Evolutionary conservation across 2,797 vertebrate genomes (phyloP).

Genomic region (Poeciliopsis turneri): DNA sequence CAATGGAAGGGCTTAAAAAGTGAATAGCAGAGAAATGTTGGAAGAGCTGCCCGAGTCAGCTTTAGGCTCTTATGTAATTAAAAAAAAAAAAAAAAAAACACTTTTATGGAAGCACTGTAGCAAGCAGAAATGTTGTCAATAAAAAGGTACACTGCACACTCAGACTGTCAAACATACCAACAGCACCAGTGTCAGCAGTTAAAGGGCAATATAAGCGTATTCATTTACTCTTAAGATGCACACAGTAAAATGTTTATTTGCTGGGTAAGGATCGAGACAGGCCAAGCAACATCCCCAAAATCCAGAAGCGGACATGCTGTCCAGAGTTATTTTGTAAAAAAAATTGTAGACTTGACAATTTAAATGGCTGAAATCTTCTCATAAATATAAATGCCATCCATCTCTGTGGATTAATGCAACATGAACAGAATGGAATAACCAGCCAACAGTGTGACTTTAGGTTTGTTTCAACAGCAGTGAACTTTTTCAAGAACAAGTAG

Average conservation of each 20-base stretch:
- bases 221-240: conserved; percentile 11
- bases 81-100: neutral
- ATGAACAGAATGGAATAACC: neutral
- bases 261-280: conserved; percentile 3
- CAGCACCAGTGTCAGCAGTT: conserved; percentile 19
- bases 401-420: neutral
- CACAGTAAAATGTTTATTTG: neutral
- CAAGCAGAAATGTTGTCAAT: conserved; percentile 12
- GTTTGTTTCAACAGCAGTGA: neutral
- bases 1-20: conserved; percentile 11
- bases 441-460: neutral
- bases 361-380: neutral
- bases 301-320: neutral
- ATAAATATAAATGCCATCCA: neutral
- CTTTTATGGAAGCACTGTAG: conserved; percentile 15
- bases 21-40: neutral
- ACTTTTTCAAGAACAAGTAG: neutral
- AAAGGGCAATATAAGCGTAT: conserved; percentile 16
- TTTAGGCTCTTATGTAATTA: conserved; percentile 7
- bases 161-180: conserved; percentile 25
- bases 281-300: neutral
- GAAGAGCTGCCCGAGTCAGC: neutral
- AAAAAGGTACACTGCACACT: conserved; percentile 15
- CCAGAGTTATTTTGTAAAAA: neutral
- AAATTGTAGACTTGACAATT: neutral